Evolutionary conservation across 2,888 invertebrate species (phyloP), one percentile per base, ranked within the genome.

Genomic region (Argynnis bischoffii): DNA sequence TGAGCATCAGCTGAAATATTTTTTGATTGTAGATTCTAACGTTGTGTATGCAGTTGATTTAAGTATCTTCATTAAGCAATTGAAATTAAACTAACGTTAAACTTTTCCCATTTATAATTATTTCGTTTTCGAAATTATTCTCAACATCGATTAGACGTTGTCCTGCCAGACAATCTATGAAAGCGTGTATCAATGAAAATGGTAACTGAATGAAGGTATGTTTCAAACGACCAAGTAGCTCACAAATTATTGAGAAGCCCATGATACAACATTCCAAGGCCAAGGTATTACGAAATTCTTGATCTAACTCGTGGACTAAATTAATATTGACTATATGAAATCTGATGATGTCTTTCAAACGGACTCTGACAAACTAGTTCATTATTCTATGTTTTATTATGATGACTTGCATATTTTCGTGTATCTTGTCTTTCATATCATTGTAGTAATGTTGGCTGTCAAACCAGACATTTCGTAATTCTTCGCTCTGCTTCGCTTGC

Each of bases 91-190:
- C 16, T 73, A 3, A 69, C 76, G 55, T 84, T 79, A 31, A 87
- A 87, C 13, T 82, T 83, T 74, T 89, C 87, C 89, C 88, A 89
- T 50, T 84, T 78, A 55, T 85, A 85, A 55, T 76, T 74, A 46
- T 88, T 88, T 0, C 82, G 0, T 71, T 65, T 51, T 84, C 83
- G 35, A 89, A 87, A 0, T 66, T 61, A 0, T 72, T 21, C 63
- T 81, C 81, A 0, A 87, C 86, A 13, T 88, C 87, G 63, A 86
- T 81, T 0, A 89, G 70, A 4, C 79, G 76, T 65, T 88, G 89
- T 0, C 89, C 89, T 2, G 76, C 78, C 1, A 82, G 75, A 69
- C 88, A 89, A 69, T 87, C 87, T 77, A 86, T 82, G 0, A 78
- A 78, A 1, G 88, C 75, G 60, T 84, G 86, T 4, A 79, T 73